Conservation (phyloP, 1,140 invertebrate species). For the Drosophila tristis region DNA sequence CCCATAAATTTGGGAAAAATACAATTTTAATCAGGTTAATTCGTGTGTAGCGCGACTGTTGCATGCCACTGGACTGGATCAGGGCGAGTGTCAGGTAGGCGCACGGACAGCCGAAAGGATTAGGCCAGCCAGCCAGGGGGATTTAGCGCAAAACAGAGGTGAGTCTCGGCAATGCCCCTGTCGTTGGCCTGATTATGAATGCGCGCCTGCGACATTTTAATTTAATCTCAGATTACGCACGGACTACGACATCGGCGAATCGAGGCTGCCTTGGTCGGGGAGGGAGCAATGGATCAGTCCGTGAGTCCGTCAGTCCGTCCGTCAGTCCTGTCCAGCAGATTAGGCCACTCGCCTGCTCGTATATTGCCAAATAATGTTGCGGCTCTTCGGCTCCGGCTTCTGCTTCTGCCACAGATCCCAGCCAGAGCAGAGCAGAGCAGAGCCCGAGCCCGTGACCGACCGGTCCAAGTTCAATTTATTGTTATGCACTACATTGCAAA, state of each 20-base stretch:
- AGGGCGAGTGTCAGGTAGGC: constrained; percentile 15
- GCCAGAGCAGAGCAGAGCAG: constrained; percentile 19
- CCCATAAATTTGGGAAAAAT: constrained; percentile 84
- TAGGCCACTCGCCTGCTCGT: constrained; percentile 71
- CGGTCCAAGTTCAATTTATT: constrained; percentile 14
- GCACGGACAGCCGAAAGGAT: constrained; percentile 67
- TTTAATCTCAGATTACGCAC: constrained; percentile 77
- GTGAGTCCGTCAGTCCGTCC: not conserved
- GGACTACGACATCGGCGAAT: constrained; percentile 16
- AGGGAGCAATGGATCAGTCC: constrained; percentile 49
- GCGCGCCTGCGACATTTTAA: constrained; percentile 79
- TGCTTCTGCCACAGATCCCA: not conserved
- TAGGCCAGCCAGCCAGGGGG: constrained; percentile 44
- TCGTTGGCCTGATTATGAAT: constrained; percentile 58
- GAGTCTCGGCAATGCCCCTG: constrained; percentile 29
- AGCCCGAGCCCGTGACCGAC: not conserved
- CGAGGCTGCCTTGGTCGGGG: constrained; percentile 9
- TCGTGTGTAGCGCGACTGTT: constrained; percentile 69
- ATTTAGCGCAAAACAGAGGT: constrained; percentile 62
- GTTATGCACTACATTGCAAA: constrained; percentile 58
- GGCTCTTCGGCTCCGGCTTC: too few relatives aligned
- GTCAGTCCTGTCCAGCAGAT: constrained; percentile 49
- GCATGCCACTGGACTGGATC: constrained; percentile 29
- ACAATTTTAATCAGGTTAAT: constrained; percentile 84
- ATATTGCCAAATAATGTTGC: constrained; percentile 70